phyloP scores from a whole-genome alignment of 2,797 vertebrate genomes.

The Rhabdophis nuchalis region DNA sequence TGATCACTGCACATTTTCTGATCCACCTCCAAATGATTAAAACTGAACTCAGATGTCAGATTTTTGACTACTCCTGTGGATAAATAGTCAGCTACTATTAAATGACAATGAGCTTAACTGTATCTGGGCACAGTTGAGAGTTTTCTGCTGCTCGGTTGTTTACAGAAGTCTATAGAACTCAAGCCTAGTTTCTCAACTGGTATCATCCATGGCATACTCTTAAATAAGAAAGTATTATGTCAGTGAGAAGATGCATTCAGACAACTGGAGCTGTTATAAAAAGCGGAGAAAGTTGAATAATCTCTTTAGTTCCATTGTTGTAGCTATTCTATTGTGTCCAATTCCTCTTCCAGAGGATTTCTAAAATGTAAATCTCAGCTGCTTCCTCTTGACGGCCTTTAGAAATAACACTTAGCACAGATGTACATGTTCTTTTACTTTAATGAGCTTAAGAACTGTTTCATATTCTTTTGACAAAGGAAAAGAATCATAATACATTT shows the following conservation, averaged over 20 bases:
- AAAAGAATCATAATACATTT: not conserved
- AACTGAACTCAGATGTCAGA: not conserved
- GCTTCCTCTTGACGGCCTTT: not conserved
- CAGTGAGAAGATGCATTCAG: not conserved
- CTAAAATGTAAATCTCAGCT: not conserved
- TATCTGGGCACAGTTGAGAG: not conserved
- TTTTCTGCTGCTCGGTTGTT: not conserved
- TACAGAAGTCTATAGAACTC: not conserved
- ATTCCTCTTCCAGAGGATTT: not conserved
- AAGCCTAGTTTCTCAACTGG: not conserved
- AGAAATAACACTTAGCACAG: not conserved
- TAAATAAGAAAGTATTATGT: not conserved
- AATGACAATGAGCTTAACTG: not conserved
- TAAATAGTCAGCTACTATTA: not conserved
- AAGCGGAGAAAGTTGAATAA: not conserved
- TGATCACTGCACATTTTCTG: not conserved
- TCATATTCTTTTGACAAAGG: slow-evolving; percentile 11
- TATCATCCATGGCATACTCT: not conserved
- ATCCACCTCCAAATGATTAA: not conserved
- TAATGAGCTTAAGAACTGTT: not conserved
- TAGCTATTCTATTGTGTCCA: not conserved
- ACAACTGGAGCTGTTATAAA: not conserved
- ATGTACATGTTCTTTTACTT: not conserved
- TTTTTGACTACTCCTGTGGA: not conserved
- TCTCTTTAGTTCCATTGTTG: not conserved